Conservation (phyloP, 2,797 vertebrate species). For the Typhlichthys subterraneus region DNA sequence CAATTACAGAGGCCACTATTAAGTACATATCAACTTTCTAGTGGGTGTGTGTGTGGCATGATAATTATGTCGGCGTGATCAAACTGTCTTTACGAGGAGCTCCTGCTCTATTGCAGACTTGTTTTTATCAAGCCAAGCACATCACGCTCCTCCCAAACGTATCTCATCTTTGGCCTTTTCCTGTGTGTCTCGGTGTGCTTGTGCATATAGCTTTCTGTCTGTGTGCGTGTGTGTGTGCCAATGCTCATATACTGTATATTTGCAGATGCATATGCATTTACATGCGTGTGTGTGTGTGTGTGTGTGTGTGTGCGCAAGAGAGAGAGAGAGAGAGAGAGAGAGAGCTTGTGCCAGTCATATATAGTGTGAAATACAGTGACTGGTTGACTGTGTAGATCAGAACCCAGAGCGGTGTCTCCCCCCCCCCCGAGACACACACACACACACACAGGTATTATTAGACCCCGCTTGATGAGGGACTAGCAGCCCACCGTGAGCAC, state of each 20-base stretch:
- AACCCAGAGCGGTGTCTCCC: neutral
- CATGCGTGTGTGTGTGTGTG: no score
- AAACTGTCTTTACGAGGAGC: constrained; percentile 20
- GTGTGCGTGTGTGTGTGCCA: constrained; percentile 8
- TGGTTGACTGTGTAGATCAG: constrained; percentile 60
- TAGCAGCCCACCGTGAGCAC: constrained; percentile 57
- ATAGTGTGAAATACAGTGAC: constrained; percentile 65
- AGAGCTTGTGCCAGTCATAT: constrained; percentile 36
- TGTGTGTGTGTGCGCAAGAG: neutral
- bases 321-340: constrained; percentile 9
- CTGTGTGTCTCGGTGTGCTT: neutral
- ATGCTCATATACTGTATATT: constrained; percentile 1
- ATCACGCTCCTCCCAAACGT: constrained; percentile 26
- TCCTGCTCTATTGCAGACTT: constrained; percentile 26
- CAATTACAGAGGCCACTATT: constrained; percentile 49
- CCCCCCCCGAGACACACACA: no score
- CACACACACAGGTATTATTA: constrained; percentile 59
- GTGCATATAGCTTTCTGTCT: constrained; percentile 7
- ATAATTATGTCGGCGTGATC: constrained; percentile 44
- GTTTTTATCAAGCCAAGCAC: constrained; percentile 54
- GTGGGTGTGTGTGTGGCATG: constrained; percentile 31
- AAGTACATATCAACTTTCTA: constrained; percentile 52
- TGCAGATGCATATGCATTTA: neutral
- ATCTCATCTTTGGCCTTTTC: neutral
- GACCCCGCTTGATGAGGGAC: constrained; percentile 52